These are phyloP conservation scores for Luidia sarsii DNA, from an alignment of 53 echinoderm and acorn worm genomes.

Conservation along the genomic window DNA sequence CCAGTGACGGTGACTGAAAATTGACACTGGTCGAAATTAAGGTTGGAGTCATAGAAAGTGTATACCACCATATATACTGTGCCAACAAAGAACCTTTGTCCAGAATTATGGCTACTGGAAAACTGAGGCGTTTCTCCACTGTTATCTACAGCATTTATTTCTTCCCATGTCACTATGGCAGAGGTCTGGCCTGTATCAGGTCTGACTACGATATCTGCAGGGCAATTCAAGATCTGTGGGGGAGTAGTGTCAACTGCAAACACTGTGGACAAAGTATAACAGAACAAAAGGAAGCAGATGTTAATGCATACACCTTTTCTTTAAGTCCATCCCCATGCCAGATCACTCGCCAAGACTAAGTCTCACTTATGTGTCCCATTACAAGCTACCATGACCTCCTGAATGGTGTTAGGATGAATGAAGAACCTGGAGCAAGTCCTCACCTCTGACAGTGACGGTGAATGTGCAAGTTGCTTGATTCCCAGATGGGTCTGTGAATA, in stretches of 20 bases:
- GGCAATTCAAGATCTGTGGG: conserved; percentile 2
- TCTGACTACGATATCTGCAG: neutral
- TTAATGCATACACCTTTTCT: too few relatives aligned
- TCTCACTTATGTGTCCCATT: too few relatives aligned
- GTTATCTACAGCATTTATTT: neutral
- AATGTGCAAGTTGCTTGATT: conserved; percentile 18
- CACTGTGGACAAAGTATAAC: neutral
- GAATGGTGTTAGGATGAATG: too few relatives aligned
- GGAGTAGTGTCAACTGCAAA: neutral
- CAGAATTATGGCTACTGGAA: neutral
- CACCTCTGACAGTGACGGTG: conserved; percentile 38
- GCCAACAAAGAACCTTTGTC: conserved; percentile 17
- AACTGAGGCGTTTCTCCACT: neutral
- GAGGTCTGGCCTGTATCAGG: conserved; percentile 7
- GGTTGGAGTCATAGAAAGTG: conserved; percentile 21
- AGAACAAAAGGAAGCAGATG: too few relatives aligned
- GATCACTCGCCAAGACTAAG: too few relatives aligned
- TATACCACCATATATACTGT: conserved; percentile 6
- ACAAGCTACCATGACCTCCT: too few relatives aligned
- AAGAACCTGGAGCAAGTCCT: neutral
- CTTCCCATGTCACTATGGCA: conserved; percentile 16
- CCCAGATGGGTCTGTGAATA: conserved; percentile 28
- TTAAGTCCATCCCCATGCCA: too few relatives aligned
- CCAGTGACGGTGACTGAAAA: neutral
- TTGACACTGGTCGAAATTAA: conserved; percentile 15